Percentiles rank a stretch among this genome's conserved stretches.
These are phyloP conservation scores for Alloscopus bannaensis DNA, from an alignment of 2,888 invertebrate genomes.

Conservation along the genomic window DNA sequence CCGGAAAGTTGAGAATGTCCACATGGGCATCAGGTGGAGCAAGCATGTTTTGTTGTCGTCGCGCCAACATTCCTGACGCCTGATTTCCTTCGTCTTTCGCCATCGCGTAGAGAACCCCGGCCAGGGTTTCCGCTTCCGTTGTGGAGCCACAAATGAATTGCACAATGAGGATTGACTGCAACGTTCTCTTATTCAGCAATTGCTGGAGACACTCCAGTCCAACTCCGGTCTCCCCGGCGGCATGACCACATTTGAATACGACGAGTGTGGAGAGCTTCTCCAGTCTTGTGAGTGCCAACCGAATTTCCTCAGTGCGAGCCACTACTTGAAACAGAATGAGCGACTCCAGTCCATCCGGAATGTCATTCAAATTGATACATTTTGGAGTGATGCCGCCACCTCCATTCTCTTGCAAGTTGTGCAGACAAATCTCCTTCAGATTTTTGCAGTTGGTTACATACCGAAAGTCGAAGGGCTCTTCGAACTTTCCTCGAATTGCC, in stretches of 20 bases:
- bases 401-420: conserved; percentile 57
- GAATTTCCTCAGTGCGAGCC: conserved; percentile 50
- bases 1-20: conserved; percentile 15
- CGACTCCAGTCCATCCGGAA: conserved; percentile 46
- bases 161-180: conserved; percentile 54
- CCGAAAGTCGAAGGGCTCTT: conserved; percentile 52
- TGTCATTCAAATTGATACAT: conserved; percentile 44
- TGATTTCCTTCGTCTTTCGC: conserved; percentile 10
- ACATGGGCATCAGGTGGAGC: conserved; percentile 14
- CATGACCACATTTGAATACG: conserved; percentile 58
- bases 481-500: conserved; percentile 57
- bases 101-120: conserved; percentile 46
- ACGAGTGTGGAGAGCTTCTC: conserved; percentile 50
- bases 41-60: neutral
- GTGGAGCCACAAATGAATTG: conserved; percentile 54
- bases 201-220: conserved; percentile 41
- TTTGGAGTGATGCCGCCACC: conserved; percentile 42
- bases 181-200: conserved; percentile 41
- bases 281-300: conserved; percentile 25
- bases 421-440: conserved; percentile 62
- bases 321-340: conserved; percentile 60
- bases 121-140: conserved; percentile 42
- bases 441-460: conserved; percentile 41
- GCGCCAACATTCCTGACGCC: neutral
- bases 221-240: conserved; percentile 59